Conservation (phyloP, 2,888 invertebrate genomes). For the Tridacna crocea region DNA sequence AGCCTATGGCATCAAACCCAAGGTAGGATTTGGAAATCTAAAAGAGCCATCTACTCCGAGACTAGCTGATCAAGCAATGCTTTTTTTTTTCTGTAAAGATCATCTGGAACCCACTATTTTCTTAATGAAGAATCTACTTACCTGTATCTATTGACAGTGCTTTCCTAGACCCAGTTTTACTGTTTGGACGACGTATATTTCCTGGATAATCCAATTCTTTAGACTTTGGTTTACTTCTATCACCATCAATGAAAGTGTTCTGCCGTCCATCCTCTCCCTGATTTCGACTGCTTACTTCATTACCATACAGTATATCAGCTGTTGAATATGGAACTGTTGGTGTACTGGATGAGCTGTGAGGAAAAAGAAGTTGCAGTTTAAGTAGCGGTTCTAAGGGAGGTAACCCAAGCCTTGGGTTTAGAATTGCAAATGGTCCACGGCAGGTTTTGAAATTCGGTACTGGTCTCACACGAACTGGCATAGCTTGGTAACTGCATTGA, state of each 20-base stretch:
- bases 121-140: not conserved
- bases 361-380: constrained; percentile 38
- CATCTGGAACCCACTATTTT: not conserved
- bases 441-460: not conserved
- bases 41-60: not conserved
- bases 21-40: no score
- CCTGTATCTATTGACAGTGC: constrained; percentile 70
- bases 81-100: not conserved
- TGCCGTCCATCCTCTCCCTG: constrained; percentile 63
- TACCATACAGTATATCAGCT: constrained; percentile 72
- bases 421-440: not conserved
- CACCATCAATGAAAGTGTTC: constrained; percentile 64
- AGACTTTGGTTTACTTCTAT: constrained; percentile 53
- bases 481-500: constrained; percentile 9
- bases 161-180: constrained; percentile 63
- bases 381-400: constrained; percentile 30
- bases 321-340: constrained; percentile 74
- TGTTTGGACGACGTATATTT: constrained; percentile 57
- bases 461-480: constrained; percentile 3
- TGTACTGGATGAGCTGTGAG: constrained; percentile 71
- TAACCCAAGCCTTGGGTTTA: constrained; percentile 19
- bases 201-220: constrained; percentile 54
- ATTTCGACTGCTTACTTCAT: constrained; percentile 60
- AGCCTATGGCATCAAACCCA: no score
- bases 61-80: not conserved